These are phyloP conservation scores for Amphiprion ocellaris DNA, from an alignment of 2,113 vertebrate genomes.

Conservation along the genomic window DNA sequence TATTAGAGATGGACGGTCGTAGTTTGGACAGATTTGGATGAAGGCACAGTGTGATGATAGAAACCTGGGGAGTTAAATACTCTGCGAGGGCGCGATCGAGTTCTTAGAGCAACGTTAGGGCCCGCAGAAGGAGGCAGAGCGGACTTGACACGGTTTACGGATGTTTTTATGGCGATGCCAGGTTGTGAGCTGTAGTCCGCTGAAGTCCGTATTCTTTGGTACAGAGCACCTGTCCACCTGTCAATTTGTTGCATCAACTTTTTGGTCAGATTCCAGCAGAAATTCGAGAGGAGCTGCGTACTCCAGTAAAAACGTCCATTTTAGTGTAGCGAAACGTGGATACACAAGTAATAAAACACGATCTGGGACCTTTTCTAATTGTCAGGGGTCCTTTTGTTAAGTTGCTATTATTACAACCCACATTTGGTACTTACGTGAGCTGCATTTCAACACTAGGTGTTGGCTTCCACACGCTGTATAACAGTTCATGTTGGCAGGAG, in stretches of 20 bases:
- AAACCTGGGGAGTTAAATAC: neutral
- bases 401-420: neutral
- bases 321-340: neutral
- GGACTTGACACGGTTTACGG: too few relatives aligned
- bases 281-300: neutral
- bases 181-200: too few relatives aligned
- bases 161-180: neutral
- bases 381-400: neutral
- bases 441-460: neutral
- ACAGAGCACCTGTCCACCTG: slow-evolving; percentile 65
- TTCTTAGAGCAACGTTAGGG: neutral
- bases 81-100: slow-evolving; percentile 26
- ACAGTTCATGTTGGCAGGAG: neutral
- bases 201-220: neutral
- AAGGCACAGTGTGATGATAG: neutral
- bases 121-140: neutral
- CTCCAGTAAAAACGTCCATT: neutral
- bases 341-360: neutral
- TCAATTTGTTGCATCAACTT: slow-evolving; percentile 33
- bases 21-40: neutral
- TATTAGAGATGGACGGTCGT: neutral
- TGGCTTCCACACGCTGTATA: fast-evolving
- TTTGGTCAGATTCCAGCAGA: neutral
- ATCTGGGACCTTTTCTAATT: neutral
- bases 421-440: neutral